A percentile compares a stretch with the other conserved stretches of the same genome.
phyloP scores from a whole-genome alignment of 2,888 invertebrate genomes.

The Eupithecia insigniata region DNA sequence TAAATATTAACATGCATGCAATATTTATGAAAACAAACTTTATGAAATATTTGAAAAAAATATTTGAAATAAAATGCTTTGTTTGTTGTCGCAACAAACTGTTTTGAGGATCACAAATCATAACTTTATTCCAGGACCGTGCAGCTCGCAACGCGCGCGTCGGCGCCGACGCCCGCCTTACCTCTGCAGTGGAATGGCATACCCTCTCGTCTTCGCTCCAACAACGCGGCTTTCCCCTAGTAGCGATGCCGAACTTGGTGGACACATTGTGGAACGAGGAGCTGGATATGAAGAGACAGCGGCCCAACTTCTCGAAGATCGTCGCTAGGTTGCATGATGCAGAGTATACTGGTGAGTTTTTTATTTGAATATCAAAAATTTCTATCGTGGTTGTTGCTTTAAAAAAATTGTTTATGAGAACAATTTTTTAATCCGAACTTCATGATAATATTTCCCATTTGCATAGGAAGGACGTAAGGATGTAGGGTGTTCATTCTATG shows the following conservation, averaged over 20 bases:
- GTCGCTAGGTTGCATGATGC: slow-evolving; percentile 85
- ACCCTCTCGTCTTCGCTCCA: slow-evolving; percentile 83
- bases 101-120: not conserved
- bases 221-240: slow-evolving; percentile 77
- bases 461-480: too few relatives aligned
- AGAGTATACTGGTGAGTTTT: slow-evolving; percentile 84
- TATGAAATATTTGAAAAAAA: too few relatives aligned
- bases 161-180: slow-evolving; percentile 90
- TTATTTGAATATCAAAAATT: not conserved
- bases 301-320: slow-evolving; percentile 85
- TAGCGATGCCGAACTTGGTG: slow-evolving; percentile 88
- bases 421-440: too few relatives aligned
- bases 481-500: not conserved
- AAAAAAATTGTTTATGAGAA: not conserved
- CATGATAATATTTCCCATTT: too few relatives aligned
- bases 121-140: slow-evolving; percentile 55
- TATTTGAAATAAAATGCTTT: too few relatives aligned
- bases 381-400: not conserved
- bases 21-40: too few relatives aligned
- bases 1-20: too few relatives aligned
- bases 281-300: slow-evolving; percentile 59
- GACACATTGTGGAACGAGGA: slow-evolving; percentile 90
- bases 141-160: slow-evolving; percentile 82
- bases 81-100: too few relatives aligned
- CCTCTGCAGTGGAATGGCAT: slow-evolving; percentile 88